Conservation (phyloP, 2,888 invertebrate genomes). For the Nomada fabriciana region DNA sequence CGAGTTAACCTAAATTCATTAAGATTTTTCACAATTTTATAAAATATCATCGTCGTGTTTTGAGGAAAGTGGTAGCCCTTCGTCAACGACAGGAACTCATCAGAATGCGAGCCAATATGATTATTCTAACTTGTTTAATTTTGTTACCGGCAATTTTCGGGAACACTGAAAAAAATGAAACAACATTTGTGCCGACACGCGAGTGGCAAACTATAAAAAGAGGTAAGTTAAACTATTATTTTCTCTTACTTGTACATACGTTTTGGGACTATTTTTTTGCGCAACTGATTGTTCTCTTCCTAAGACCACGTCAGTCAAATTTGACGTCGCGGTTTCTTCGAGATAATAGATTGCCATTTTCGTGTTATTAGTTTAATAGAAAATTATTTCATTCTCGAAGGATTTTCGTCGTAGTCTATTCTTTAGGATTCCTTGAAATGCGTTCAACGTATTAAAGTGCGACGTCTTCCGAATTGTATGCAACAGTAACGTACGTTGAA, state of each 20-base stretch:
- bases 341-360: neutral
- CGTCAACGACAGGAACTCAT: constrained; percentile 36
- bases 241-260: neutral
- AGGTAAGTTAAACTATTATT: constrained; percentile 84
- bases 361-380: neutral
- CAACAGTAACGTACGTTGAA: constrained; percentile 53
- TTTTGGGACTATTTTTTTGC: constrained; percentile 58
- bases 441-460: neutral
- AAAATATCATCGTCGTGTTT: constrained; percentile 8
- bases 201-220: constrained; percentile 88
- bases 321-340: constrained; percentile 28
- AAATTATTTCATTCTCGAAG: neutral
- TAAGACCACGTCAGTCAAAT: constrained; percentile 73
- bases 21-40: constrained; percentile 4
- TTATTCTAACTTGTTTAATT: constrained; percentile 57
- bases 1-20: constrained; percentile 13
- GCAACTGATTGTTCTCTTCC: constrained; percentile 40
- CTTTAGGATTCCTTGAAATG: constrained; percentile 2
- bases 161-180: constrained; percentile 74
- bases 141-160: constrained; percentile 52
- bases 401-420: neutral
- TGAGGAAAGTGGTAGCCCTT: constrained; percentile 23
- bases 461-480: neutral
- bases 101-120: constrained; percentile 63
- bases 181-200: constrained; percentile 86